Conservation (phyloP, 2,888 invertebrate genomes). For the Sesia bembeciformis region DNA sequence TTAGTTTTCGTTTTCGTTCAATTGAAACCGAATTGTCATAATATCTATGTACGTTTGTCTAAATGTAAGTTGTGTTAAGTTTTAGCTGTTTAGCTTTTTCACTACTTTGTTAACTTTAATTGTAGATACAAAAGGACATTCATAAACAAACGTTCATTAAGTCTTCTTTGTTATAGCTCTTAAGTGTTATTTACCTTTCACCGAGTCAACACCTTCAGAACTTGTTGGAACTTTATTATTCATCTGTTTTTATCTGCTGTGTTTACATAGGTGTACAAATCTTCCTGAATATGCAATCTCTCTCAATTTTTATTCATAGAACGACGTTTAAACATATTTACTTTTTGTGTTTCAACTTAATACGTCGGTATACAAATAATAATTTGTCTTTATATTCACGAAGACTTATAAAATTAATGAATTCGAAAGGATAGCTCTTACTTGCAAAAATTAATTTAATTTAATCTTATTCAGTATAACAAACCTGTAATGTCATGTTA, state of each 20-base stretch:
- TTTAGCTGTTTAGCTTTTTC: neutral
- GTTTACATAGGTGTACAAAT: neutral
- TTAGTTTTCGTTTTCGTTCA: constrained; percentile 21
- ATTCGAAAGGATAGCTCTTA: too few relatives aligned
- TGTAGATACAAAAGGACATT: neutral
- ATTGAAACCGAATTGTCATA: constrained; percentile 3
- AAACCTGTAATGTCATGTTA: too few relatives aligned
- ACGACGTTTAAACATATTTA: too few relatives aligned
- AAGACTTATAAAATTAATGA: too few relatives aligned
- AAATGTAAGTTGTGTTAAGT: too few relatives aligned
- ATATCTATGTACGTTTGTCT: neutral
- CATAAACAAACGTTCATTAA: constrained; percentile 44
- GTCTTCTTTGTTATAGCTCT: constrained; percentile 45
- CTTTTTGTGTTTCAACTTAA: too few relatives aligned
- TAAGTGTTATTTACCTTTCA: constrained; percentile 45
- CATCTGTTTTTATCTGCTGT: neutral
- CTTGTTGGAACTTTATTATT: constrained; percentile 18
- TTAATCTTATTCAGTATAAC: too few relatives aligned
- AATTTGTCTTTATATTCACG: too few relatives aligned
- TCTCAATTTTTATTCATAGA: too few relatives aligned
- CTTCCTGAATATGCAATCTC: too few relatives aligned
- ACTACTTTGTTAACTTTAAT: neutral
- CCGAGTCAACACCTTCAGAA: constrained; percentile 27
- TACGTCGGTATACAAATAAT: too few relatives aligned
- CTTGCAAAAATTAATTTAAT: too few relatives aligned